Percentiles rank a stretch among this genome's conserved stretches.
Evolutionary conservation across 2,888 invertebrate genomes (phyloP).

Genomic region (Colostygia pectinataria): DNA sequence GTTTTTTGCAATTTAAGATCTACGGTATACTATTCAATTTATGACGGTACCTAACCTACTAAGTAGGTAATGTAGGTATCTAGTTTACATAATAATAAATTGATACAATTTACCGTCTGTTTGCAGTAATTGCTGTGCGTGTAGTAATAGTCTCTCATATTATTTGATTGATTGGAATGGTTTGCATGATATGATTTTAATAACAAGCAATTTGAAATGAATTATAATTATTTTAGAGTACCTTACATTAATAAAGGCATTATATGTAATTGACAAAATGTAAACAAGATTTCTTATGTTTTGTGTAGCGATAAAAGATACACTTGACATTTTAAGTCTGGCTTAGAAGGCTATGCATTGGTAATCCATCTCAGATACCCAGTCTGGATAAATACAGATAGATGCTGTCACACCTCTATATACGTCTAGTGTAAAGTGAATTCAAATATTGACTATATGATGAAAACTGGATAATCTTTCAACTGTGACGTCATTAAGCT

Average conservation of each 20-base stretch:
- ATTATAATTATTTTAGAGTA: not conserved
- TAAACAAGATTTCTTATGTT: no score
- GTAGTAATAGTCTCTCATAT: constrained; percentile 26
- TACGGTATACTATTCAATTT: no score
- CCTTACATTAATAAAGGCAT: not conserved
- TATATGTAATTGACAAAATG: no score
- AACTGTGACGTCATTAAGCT: constrained; percentile 59
- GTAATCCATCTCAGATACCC: not conserved
- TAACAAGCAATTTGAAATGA: constrained; percentile 17
- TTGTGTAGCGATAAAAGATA: no score
- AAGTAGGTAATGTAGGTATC: no score
- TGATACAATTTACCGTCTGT: constrained; percentile 11
- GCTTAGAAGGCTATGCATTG: no score
- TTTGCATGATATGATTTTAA: constrained; percentile 25
- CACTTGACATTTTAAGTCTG: no score
- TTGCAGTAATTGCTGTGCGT: constrained; percentile 26
- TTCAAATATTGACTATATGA: constrained; percentile 41
- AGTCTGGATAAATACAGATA: not conserved
- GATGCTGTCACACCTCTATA: constrained; percentile 10
- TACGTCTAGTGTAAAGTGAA: constrained; percentile 1
- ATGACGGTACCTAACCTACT: no score
- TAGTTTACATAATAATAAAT: constrained; percentile 18
- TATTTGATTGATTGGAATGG: constrained; percentile 24
- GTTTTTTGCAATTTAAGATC: no score
- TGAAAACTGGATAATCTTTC: constrained; percentile 62